Conservation (phyloP, 2,888 invertebrate genomes). For the Macaria notata region DNA sequence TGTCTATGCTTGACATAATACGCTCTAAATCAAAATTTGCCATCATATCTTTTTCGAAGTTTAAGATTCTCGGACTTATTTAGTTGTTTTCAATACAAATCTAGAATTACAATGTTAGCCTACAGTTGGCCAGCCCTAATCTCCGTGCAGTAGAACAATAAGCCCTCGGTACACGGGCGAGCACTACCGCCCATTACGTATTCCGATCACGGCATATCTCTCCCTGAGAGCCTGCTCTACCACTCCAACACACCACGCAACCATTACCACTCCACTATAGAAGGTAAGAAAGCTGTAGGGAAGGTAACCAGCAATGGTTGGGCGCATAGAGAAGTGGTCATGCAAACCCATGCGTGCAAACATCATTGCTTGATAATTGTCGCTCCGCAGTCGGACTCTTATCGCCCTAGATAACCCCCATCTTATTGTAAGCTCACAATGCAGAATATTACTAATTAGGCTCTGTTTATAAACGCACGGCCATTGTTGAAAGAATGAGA, state of each 20-base stretch:
- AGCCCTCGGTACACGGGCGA: conserved; percentile 65
- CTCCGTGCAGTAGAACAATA: conserved; percentile 31
- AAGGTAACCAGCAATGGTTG: conserved; percentile 43
- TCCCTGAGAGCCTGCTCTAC: conserved; percentile 32
- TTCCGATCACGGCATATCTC: conserved; percentile 68
- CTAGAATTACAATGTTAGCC: too few species aligned
- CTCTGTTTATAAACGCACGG: conserved; percentile 75
- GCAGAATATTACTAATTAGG: conserved; percentile 82
- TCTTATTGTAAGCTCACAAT: conserved; percentile 78
- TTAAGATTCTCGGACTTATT: too few species aligned
- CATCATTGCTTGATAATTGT: conserved; percentile 76
- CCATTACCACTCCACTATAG: conserved; percentile 5
- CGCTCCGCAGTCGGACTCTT: conserved; percentile 66
- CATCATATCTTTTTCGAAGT: too few species aligned
- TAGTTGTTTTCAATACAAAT: too few species aligned
- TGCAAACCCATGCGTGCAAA: conserved; percentile 32
- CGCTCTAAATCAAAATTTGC: too few species aligned
- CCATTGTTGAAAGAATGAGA: conserved; percentile 81
- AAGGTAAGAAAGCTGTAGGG: neutral
- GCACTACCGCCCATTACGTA: conserved; percentile 79
- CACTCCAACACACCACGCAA: neutral
- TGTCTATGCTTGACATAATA: too few species aligned
- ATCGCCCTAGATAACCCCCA: conserved; percentile 80
- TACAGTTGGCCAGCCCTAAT: conserved; percentile 23
- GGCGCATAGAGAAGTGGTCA: conserved; percentile 17